These are phyloP conservation scores for Pentalonia nigronervosa DNA, from an alignment of 1,140 invertebrate genomes.

Conservation along the genomic window DNA sequence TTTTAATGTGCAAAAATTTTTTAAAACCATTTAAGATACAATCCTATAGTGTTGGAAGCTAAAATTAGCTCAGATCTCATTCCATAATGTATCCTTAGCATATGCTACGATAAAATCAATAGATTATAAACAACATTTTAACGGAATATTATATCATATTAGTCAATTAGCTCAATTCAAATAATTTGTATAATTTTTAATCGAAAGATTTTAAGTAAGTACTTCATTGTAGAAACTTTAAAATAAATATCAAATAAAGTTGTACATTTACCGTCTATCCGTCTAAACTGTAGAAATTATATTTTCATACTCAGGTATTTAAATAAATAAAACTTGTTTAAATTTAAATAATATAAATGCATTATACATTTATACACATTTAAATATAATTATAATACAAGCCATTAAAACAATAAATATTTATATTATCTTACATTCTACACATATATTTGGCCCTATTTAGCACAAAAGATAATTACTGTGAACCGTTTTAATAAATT, in stretches of 20 bases:
- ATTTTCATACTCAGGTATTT: neutral
- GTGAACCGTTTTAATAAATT: neutral
- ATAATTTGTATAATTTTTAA: neutral
- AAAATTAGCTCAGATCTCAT: neutral
- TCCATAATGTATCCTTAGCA: neutral
- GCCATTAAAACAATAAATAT: neutral
- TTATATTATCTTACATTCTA: neutral
- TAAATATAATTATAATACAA: neutral
- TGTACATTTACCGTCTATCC: neutral
- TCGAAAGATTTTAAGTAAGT: neutral
- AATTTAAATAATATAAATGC: neutral
- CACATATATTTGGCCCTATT: neutral
- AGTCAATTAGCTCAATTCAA: neutral
- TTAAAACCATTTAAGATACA: neutral
- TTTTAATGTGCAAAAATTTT: neutral
- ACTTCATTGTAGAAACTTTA: neutral
- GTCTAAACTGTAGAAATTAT: neutral
- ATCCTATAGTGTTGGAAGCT: neutral
- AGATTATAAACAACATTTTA: neutral
- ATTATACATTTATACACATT: neutral
- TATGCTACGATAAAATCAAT: neutral
- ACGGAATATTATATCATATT: neutral
- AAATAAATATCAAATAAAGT: neutral
- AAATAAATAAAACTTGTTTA: neutral
- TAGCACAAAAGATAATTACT: neutral